phyloP scores from a whole-genome alignment of 2,888 invertebrate species.

The Polyploca ridens region DNA sequence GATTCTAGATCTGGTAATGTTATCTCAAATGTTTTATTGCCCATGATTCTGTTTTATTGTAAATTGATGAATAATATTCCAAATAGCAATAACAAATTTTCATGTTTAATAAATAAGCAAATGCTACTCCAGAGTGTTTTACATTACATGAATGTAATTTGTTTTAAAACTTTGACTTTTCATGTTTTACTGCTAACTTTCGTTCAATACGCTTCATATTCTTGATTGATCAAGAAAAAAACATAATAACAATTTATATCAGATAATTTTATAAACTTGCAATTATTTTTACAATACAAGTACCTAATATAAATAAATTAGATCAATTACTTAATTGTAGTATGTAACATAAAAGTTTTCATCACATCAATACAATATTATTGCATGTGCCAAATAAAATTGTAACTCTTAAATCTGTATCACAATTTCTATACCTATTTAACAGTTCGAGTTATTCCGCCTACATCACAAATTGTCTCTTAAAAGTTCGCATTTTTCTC shows the following conservation, averaged over 20 bases:
- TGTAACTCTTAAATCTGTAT: conserved; percentile 2
- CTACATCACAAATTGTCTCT: conserved; percentile 15
- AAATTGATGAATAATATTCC: too few relatives aligned
- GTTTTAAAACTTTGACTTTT: too few relatives aligned
- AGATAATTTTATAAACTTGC: not conserved
- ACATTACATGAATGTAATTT: not conserved
- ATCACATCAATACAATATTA: too few relatives aligned
- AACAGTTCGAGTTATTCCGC: not conserved
- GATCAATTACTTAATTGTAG: not conserved
- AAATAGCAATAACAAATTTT: too few relatives aligned
- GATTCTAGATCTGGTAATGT: too few relatives aligned
- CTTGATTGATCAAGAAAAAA: not conserved
- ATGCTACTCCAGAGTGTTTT: not conserved
- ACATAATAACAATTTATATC: not conserved
- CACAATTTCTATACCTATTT: not conserved
- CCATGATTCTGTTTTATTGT: too few relatives aligned
- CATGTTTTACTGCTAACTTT: not conserved
- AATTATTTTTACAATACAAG: conserved; percentile 3
- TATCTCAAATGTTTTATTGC: too few relatives aligned
- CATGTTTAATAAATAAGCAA: too few relatives aligned
- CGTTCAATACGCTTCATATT: not conserved
- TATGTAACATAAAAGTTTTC: not conserved
- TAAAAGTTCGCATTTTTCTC: conserved; percentile 49
- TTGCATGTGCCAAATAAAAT: not conserved
- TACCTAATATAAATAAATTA: not conserved